phyloP scores from a whole-genome alignment of 2,113 vertebrate genomes.

The Semnopithecus entellus region DNA sequence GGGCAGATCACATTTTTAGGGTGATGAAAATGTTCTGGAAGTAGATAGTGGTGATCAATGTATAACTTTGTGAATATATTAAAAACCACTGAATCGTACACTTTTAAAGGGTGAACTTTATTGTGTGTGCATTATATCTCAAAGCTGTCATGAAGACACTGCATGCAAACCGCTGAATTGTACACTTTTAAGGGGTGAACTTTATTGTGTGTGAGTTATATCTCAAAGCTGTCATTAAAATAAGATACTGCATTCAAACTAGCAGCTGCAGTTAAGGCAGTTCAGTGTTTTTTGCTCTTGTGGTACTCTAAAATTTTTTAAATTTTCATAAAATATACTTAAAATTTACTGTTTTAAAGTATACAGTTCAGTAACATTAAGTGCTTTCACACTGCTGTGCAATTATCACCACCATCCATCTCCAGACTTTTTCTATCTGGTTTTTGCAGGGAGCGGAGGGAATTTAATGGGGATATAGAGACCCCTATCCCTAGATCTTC shows the following conservation, averaged over 20 bases:
- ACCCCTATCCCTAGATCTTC: not conserved
- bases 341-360: not conserved
- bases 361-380: not conserved
- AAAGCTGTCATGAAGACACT: not conserved
- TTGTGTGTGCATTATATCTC: not conserved
- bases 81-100: not conserved
- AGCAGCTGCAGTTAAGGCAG: not conserved
- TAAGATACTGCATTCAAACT: not conserved
- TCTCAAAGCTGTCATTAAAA: not conserved
- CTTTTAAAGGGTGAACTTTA: not conserved
- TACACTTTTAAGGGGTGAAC: not conserved
- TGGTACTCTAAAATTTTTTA: not conserved
- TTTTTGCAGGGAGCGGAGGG: not conserved
- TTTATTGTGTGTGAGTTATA: not conserved
- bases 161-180: not conserved
- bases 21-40: slow-evolving; percentile 19
- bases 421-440: not conserved
- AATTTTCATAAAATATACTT: not conserved
- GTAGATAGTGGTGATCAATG: not conserved
- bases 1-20: not conserved
- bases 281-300: not conserved
- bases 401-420: not conserved
- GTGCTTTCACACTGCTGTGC: not conserved
- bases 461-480: not conserved
- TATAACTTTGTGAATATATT: not conserved